A percentile compares a stretch with the other conserved stretches of the same genome.
Conservation (phyloP, 2,113 vertebrate genomes). For the Neodon shergylaensis region DNA sequence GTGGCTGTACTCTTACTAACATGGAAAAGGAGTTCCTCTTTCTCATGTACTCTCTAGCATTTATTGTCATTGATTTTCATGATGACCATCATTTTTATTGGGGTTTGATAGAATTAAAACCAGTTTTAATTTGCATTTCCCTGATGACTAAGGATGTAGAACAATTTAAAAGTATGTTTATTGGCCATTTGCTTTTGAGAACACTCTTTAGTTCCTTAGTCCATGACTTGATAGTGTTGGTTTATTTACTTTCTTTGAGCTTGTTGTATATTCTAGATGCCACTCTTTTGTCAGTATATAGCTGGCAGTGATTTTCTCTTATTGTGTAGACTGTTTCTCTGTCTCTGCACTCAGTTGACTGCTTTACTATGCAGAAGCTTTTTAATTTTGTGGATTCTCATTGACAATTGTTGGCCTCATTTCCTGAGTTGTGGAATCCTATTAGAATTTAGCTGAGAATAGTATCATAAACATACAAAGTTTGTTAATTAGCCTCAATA, state of each 20-base stretch:
- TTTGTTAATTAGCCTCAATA: constrained; percentile 45
- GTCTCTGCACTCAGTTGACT: neutral
- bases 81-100: neutral
- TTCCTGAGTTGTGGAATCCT: neutral
- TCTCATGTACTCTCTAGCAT: neutral
- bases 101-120: neutral
- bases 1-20: neutral
- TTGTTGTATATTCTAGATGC: neutral
- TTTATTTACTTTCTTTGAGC: neutral
- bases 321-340: neutral
- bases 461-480: neutral
- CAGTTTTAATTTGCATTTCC: neutral
- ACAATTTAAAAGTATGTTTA: neutral
- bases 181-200: neutral
- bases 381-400: neutral
- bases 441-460: constrained; percentile 38
- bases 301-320: neutral
- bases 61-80: neutral
- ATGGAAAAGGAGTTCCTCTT: too few species aligned
- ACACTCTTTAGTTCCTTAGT: neutral
- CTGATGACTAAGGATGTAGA: neutral
- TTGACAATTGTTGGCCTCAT: constrained; percentile 12
- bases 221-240: neutral
- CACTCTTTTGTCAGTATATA: neutral
- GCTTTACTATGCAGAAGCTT: neutral